A percentile compares a stretch with the other conserved stretches of the same genome.
Evolutionary conservation across 2,113 vertebrate species (phyloP).

Genomic region (Ciconia boyciana): DNA sequence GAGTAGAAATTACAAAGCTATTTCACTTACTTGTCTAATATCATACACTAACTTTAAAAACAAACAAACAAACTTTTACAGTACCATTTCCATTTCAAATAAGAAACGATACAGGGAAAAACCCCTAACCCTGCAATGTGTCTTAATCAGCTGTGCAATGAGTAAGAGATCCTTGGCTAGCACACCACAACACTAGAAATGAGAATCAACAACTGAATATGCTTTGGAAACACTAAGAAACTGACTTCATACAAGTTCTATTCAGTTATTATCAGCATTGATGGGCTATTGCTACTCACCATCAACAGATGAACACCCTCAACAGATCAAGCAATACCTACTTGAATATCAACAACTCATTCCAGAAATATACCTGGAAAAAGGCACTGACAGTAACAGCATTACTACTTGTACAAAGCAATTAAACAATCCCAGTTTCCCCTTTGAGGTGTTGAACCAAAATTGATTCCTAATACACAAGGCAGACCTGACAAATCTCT

Average conservation of each 20-base stretch:
- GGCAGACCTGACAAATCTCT: background rate
- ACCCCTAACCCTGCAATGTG: background rate
- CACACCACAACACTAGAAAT: background rate
- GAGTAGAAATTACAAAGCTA: background rate
- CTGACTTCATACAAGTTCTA: background rate
- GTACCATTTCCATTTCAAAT: background rate
- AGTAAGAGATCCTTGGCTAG: background rate
- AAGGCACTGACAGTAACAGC: background rate
- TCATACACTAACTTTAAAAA: background rate
- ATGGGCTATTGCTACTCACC: background rate
- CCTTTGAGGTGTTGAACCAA: background rate
- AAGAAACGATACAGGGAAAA: background rate
- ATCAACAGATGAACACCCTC: background rate
- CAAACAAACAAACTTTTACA: background rate
- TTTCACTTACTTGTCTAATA: background rate
- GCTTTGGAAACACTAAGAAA: background rate
- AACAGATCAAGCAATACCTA: background rate
- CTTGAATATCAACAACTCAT: background rate
- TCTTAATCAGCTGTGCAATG: background rate
- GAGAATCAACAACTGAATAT: background rate
- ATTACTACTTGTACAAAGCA: background rate
- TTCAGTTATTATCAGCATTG: background rate
- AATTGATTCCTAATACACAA: background rate
- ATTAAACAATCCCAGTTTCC: background rate
- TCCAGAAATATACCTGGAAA: accelerated